Evolutionary conservation across 2,888 invertebrate genomes (phyloP), one percentile per base, ranked within the genome.

Genomic region (Drosophila mettleri): DNA sequence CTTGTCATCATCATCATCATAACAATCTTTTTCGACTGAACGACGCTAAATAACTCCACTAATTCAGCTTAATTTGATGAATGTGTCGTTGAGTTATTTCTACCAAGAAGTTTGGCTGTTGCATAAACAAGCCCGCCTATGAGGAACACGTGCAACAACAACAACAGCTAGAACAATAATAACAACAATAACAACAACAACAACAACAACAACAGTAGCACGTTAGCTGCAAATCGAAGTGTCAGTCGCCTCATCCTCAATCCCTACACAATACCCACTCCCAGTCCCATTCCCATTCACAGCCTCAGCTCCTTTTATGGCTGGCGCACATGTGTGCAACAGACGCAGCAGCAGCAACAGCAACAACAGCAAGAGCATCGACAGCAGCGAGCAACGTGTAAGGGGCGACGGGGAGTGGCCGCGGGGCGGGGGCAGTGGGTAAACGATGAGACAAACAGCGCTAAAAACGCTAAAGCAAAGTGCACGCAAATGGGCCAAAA

Each of bases 271-370:
- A 38, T 38, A 1, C 36, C 27, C 60, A 57, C 49, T 57, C 65
- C 65, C 60, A 63, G 3, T 57, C 66, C 4, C 65, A 54, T 12
- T 16, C 39, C 18, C 61, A 27, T 31, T 24, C 20, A 41, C 57
- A 27, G 51, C 33, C 39, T 57, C 57, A 33, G 67, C 74, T 74
- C 74, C 78, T 87, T 85, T 87, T 87, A 87, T 84, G 85, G 74
- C 85, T 87, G 87, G 78, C 87, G 70, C 86, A 83, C 83, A 83
- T 83, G 86, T 83, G 83, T 83, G 88, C 88, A 83, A 74, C 83
- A 83, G 83, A 83, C 88, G 65, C 79, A 49, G 61, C 34, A 51
- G 41, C 45, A 45, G 41, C 33, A 49, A 1, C 46, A 45, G 29
- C 31, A 20, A 1, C 20, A 48, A 9, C 38, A 43, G 0, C 22